Base-by-base conservation (phyloP, 2,888 invertebrate species). In the Encarsia formosa region DNA sequence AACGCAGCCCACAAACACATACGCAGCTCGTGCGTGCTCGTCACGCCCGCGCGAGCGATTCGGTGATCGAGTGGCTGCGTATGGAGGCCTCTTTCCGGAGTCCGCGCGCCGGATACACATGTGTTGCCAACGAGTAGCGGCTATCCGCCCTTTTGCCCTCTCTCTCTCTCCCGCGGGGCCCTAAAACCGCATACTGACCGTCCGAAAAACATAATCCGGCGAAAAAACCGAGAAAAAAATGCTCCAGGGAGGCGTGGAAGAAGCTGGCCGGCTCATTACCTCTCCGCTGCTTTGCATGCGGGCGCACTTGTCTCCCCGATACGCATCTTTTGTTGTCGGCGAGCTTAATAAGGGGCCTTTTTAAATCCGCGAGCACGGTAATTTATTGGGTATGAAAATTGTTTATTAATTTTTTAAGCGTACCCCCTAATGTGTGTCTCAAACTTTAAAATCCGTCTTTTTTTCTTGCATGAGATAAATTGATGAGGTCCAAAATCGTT, bases 41-140 rank as follows among this genome's bases (percentile, higher is more conserved):
- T 63, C 63, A 61, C 61, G 62, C 59, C 61, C 59, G 37, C 32
- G 40, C 43, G n/a, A n/a, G 52, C 46, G 48, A 54, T 52, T 54
- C 18, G 48, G 57, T 65, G 67, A 67, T 66, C 65, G 64, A 67
- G 66, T 67, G 68, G n/a, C n/a, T n/a, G n/a, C n/a, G n/a, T n/a
- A n/a, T n/a, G n/a, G n/a, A n/a, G n/a, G n/a, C n/a, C n/a, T n/a
- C n/a, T n/a, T n/a, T n/a, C n/a, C n/a, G n/a, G n/a, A n/a, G n/a
- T n/a, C n/a, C n/a, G n/a, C n/a, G n/a, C n/a, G n/a, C n/a, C n/a
- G n/a, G n/a, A n/a, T n/a, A n/a, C n/a, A n/a, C n/a, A n/a, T n/a
- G n/a, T n/a, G n/a, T n/a, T n/a, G n/a, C n/a, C n/a, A n/a, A n/a
- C n/a, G n/a, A n/a, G n/a, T n/a, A n/a, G n/a, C n/a, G n/a, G n/a